A percentile compares a stretch with the other conserved stretches of the same genome.
Evolutionary conservation across 2,797 vertebrate genomes (phyloP).

Genomic region (Mormyrops boulengeri): DNA sequence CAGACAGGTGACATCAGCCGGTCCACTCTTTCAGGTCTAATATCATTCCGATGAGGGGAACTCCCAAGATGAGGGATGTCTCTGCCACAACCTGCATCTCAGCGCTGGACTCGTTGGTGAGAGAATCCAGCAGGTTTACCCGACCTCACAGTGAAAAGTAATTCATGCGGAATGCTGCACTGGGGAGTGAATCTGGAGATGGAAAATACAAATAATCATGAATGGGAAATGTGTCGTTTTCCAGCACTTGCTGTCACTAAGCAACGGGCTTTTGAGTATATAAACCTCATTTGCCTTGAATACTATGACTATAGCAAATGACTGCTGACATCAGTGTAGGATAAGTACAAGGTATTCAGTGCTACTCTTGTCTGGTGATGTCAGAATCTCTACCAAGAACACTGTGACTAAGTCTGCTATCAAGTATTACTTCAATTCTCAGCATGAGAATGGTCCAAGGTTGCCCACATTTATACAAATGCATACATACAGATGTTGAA

Average conservation of each 20-base stretch:
- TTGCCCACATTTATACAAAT: neutral
- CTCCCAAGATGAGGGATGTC: neutral
- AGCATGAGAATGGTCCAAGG: constrained; percentile 1
- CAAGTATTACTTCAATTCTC: constrained; percentile 16
- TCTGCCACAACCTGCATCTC: neutral
- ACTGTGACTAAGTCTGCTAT: constrained; percentile 10
- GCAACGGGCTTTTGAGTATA: constrained; percentile 3
- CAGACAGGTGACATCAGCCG: neutral
- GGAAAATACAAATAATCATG: neutral
- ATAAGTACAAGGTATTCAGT: constrained; percentile 41
- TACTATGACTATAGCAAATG: constrained; percentile 31
- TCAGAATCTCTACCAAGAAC: constrained; percentile 34
- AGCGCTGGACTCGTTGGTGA: neutral
- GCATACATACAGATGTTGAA: neutral
- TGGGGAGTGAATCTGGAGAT: neutral
- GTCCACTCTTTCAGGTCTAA: neutral
- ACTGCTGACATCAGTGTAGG: constrained; percentile 17
- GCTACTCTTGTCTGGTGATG: constrained; percentile 14
- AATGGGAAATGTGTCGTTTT: neutral
- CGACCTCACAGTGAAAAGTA: neutral
- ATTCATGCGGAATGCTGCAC: neutral
- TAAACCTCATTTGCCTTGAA: constrained; percentile 23
- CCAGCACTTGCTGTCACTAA: constrained; percentile 30
- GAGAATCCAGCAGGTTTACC: neutral
- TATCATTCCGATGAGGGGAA: neutral